Percentiles rank a stretch among this genome's conserved stretches.
phyloP scores from a whole-genome alignment of 2,797 vertebrate genomes.

The Muscicapa comitata region DNA sequence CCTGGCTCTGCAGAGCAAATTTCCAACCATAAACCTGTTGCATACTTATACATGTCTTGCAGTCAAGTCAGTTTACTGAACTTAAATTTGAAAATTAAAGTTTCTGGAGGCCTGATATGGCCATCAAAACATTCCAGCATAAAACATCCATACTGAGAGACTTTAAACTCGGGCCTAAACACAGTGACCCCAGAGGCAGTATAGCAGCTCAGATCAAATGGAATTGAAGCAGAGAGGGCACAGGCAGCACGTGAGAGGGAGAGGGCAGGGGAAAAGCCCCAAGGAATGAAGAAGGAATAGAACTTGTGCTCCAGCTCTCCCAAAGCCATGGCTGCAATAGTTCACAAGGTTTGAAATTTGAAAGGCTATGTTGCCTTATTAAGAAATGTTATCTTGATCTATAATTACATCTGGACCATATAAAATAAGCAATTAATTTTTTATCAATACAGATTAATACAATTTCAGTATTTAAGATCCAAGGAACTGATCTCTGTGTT shows the following conservation, averaged over 20 bases:
- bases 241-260: accelerated
- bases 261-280: background rate
- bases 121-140: background rate
- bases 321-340: background rate
- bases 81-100: background rate
- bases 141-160: background rate
- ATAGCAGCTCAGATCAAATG: accelerated
- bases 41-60: accelerated
- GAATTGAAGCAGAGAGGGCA: background rate
- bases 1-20: background rate
- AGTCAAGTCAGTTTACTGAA: background rate
- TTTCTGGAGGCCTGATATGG: background rate
- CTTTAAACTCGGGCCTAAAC: background rate
- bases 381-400: constrained; percentile 36
- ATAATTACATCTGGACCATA: constrained; percentile 44
- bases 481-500: constrained; percentile 59
- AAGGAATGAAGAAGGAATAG: background rate
- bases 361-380: background rate
- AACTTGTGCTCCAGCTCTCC: background rate
- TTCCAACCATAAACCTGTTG: background rate
- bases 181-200: background rate
- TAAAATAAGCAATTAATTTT: constrained; percentile 61
- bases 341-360: background rate
- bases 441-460: constrained; percentile 61
- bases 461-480: constrained; percentile 62